Evolutionary conservation across 2,797 vertebrate species (phyloP).

Genomic region (Amphiprion clarkii): DNA sequence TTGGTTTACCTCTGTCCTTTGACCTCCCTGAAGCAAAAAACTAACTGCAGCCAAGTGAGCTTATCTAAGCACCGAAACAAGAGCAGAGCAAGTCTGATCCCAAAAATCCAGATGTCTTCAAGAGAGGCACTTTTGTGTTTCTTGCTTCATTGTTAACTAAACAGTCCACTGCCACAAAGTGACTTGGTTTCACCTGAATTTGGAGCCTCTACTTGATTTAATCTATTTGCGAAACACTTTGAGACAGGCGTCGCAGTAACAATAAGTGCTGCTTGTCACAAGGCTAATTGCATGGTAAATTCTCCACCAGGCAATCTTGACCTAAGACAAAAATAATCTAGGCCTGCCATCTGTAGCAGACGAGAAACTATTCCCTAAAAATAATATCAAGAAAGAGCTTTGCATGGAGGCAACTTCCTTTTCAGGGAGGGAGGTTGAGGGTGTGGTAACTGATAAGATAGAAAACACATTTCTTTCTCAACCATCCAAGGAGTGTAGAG

Average conservation of each 20-base stretch:
- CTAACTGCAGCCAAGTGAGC: constrained; percentile 47
- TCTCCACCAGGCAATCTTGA: constrained; percentile 45
- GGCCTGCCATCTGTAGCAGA: constrained; percentile 75
- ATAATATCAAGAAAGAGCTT: constrained; percentile 79
- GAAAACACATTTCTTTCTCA: constrained; percentile 68
- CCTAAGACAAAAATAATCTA: constrained; percentile 68
- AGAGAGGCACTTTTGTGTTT: constrained; percentile 23
- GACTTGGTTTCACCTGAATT: constrained; percentile 40
- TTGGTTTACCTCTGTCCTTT: constrained; percentile 48
- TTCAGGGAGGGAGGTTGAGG: constrained; percentile 68
- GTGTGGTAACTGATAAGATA: constrained; percentile 81
- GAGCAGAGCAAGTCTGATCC: constrained; percentile 43
- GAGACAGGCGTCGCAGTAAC: constrained; percentile 27
- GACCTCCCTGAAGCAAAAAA: constrained; percentile 42
- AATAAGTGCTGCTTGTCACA: constrained; percentile 56
- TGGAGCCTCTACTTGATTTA: constrained; percentile 32
- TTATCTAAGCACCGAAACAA: constrained; percentile 7
- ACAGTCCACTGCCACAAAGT: constrained; percentile 15
- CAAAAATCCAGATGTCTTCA: constrained; percentile 20
- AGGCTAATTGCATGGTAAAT: constrained; percentile 63
- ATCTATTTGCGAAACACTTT: constrained; percentile 57
- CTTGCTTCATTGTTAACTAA: not conserved
- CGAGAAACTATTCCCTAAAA: constrained; percentile 78
- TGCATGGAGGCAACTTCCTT: constrained; percentile 79
- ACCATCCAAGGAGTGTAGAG: constrained; percentile 36